Conservation (phyloP, 2,888 invertebrate species). For the Ochropleura plecta region DNA sequence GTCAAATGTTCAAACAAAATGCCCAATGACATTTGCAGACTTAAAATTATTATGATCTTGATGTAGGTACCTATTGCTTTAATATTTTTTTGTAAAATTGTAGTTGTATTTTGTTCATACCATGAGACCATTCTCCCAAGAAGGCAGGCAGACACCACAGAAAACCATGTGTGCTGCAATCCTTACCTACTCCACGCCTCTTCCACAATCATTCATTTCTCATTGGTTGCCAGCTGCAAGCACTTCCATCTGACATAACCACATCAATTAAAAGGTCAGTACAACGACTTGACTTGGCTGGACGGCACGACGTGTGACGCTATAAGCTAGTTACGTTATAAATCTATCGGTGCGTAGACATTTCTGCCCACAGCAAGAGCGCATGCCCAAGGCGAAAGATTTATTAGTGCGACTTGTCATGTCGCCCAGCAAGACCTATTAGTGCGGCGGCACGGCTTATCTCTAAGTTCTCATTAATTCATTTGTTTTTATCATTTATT, state of each 20-base stretch:
- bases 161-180: conserved; percentile 24
- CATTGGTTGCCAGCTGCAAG: conserved; percentile 18
- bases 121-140: conserved; percentile 31
- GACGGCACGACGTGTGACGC: not conserved
- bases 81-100: conserved; percentile 28
- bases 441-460: not conserved
- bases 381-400: not conserved
- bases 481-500: not conserved
- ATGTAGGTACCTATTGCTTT: conserved; percentile 8
- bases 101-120: conserved; percentile 31
- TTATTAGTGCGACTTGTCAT: not conserved
- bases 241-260: conserved; percentile 10
- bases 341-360: not conserved
- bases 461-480: not conserved
- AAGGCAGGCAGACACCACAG: conserved; percentile 29
- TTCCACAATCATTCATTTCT: conserved; percentile 39
- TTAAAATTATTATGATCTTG: conserved; percentile 21
- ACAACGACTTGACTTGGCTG: conserved; percentile 11
- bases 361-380: not conserved
- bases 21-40: conserved; percentile 3
- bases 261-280: conserved; percentile 47
- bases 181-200: conserved; percentile 11
- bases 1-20: no score
- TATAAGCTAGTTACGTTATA: not conserved
- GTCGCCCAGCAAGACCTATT: not conserved